Conservation (phyloP, 2,113 vertebrate species). For the Kryptolebias marmoratus region DNA sequence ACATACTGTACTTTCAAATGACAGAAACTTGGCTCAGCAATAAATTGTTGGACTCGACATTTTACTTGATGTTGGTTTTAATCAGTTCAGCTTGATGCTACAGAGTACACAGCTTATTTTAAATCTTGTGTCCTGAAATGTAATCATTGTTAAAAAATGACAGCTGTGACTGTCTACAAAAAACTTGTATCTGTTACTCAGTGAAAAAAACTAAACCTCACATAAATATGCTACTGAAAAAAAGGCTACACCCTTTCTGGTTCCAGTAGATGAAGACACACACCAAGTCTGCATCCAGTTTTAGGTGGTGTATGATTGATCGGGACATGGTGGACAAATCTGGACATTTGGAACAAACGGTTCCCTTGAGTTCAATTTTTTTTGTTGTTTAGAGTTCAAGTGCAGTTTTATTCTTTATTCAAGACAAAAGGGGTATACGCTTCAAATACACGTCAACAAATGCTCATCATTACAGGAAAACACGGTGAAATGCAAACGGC, state of each 20-base stretch:
- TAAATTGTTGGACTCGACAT: neutral
- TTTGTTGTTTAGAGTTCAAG: no score
- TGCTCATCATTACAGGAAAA: neutral
- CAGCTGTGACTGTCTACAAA: no score
- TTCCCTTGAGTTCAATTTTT: no score
- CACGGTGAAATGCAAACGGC: no score
- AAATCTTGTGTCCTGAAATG: neutral
- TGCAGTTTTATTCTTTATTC: no score
- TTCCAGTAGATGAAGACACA: neutral
- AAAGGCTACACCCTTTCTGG: no score
- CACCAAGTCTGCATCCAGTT: neutral
- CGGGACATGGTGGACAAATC: no score
- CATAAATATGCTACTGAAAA: no score
- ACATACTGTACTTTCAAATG: neutral
- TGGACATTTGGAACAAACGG: no score
- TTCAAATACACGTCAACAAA: neutral
- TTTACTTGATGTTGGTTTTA: neutral
- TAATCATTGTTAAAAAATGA: neutral
- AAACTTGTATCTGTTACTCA: no score
- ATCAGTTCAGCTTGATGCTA: neutral
- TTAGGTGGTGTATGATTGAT: neutral
- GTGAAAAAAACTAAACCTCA: no score
- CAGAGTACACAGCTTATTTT: neutral
- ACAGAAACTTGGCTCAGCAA: neutral
- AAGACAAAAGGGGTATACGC: neutral